phyloP scores from a whole-genome alignment of 2,888 invertebrate genomes.

The Eupsilia transversa region DNA sequence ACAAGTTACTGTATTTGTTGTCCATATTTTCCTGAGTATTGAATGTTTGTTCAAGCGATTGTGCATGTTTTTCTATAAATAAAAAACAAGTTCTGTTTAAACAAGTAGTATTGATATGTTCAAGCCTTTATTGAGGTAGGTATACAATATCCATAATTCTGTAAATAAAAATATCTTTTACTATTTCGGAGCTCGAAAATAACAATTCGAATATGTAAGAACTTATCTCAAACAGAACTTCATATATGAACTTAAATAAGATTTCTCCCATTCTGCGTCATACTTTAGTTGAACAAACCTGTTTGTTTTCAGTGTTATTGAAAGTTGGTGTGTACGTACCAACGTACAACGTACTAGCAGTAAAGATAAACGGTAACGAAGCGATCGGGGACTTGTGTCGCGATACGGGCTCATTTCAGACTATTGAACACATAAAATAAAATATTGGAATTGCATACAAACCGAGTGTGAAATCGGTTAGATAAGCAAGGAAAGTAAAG shows the following conservation, averaged over 20 bases:
- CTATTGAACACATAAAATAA: slow-evolving; percentile 53
- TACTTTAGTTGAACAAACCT: slow-evolving; percentile 30
- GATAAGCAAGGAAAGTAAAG: slow-evolving; percentile 34
- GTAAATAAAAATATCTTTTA: slow-evolving; percentile 4
- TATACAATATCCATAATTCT: not conserved
- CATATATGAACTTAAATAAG: slow-evolving; percentile 12
- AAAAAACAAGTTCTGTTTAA: slow-evolving; percentile 15
- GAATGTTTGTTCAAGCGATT: slow-evolving; percentile 43
- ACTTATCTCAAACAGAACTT: slow-evolving; percentile 13
- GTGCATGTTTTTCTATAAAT: slow-evolving; percentile 38
- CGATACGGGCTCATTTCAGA: slow-evolving; percentile 39
- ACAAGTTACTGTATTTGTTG: slow-evolving; percentile 19
- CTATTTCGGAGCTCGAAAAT: not conserved
- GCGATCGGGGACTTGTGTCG: slow-evolving; percentile 26
- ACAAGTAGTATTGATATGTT: slow-evolving; percentile 25
- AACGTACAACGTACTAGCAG: slow-evolving; percentile 22
- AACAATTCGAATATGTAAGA: slow-evolving; percentile 8
- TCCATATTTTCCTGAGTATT: slow-evolving; percentile 38
- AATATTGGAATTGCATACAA: slow-evolving; percentile 51
- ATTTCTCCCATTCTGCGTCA: slow-evolving; percentile 27
- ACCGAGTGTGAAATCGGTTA: slow-evolving; percentile 50
- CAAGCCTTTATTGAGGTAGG: slow-evolving; percentile 5
- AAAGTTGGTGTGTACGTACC: slow-evolving; percentile 18
- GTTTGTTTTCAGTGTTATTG: slow-evolving; percentile 50
- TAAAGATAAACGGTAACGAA: slow-evolving; percentile 40